Conservation (phyloP, 2,113 vertebrate genomes). For the Tamias sibiricus region DNA sequence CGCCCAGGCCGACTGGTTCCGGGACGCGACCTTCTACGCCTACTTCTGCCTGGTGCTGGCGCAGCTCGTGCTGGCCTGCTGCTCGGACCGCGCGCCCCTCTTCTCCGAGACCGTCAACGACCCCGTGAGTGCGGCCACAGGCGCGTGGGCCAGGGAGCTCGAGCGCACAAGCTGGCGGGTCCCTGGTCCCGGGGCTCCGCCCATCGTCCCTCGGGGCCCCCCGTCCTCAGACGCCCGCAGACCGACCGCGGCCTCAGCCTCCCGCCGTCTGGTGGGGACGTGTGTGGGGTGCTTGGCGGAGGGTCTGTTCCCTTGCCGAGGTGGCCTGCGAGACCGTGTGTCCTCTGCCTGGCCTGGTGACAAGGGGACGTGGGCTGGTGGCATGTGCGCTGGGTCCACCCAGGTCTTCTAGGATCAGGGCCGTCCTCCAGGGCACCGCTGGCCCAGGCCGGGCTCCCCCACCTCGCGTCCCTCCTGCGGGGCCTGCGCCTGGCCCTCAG, state of each 20-base stretch:
- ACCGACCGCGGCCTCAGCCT: too few relatives aligned
- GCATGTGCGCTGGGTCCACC: not conserved
- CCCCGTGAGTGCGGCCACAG: constrained; percentile 87
- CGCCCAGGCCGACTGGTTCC: constrained; percentile 86
- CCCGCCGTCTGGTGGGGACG: rapidly evolving
- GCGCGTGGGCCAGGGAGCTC: rapidly evolving
- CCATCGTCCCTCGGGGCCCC: rapidly evolving
- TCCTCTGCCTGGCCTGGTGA: too few relatives aligned
- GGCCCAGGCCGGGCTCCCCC: too few relatives aligned
- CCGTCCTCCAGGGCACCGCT: too few relatives aligned
- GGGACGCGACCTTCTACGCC: constrained; percentile 91
- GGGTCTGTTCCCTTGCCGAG: too few relatives aligned
- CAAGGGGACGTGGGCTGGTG: not conserved
- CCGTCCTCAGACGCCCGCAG: rapidly evolving
- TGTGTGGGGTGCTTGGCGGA: too few relatives aligned
- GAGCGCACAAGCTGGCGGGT: rapidly evolving
- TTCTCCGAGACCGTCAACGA: constrained; percentile 93
- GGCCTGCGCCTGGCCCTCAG: not conserved
- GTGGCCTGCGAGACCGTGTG: too few relatives aligned
- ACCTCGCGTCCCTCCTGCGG: too few relatives aligned
- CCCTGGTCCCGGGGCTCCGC: not conserved
- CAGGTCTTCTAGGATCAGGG: not conserved
- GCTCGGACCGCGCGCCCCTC: constrained; percentile 92
- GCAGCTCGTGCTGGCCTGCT: constrained; percentile 91
- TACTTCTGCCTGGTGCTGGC: constrained; percentile 92